phyloP scores from a whole-genome alignment of 2,888 invertebrate species.

The Patella depressa region DNA sequence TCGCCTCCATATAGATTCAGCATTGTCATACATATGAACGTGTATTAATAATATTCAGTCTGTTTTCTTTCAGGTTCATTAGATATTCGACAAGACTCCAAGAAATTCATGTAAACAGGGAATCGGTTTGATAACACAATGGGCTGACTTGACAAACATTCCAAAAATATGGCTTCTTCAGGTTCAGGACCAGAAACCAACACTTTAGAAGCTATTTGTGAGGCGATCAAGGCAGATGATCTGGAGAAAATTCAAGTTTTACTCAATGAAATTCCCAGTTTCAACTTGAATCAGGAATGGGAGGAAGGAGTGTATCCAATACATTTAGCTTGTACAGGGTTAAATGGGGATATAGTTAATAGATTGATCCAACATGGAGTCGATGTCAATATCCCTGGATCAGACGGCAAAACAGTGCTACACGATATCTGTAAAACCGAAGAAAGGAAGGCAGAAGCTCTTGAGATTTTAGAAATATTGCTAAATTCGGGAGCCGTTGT shows the following conservation, averaged over 20 bases:
- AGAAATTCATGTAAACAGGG: too few species aligned
- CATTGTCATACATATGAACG: too few species aligned
- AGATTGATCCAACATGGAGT: conserved; percentile 45
- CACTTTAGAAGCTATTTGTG: conserved; percentile 18
- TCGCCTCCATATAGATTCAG: too few species aligned
- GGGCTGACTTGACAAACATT: too few species aligned
- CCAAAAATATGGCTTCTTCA: too few species aligned
- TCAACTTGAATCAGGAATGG: conserved; percentile 32
- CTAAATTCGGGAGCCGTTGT: conserved; percentile 47
- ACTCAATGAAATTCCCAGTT: conserved; percentile 22
- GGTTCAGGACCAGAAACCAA: neutral
- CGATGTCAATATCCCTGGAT: conserved; percentile 37
- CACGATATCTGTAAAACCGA: conserved; percentile 54
- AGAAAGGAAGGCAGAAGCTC: conserved; percentile 43
- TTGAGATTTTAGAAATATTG: conserved; percentile 48
- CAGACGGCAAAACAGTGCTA: conserved; percentile 55
- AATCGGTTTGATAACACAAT: too few species aligned
- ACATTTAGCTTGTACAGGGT: conserved; percentile 48
- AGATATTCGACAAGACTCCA: too few species aligned
- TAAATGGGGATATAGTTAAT: conserved; percentile 43
- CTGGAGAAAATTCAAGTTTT: conserved; percentile 27
- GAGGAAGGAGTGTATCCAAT: conserved; percentile 41
- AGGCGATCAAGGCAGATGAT: conserved; percentile 27
- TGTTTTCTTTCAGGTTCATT: too few species aligned
- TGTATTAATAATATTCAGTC: too few species aligned